Evolutionary conservation across 2,888 invertebrate species (phyloP), one percentile per base, ranked within the genome.

Genomic region (Drepana falcataria): DNA sequence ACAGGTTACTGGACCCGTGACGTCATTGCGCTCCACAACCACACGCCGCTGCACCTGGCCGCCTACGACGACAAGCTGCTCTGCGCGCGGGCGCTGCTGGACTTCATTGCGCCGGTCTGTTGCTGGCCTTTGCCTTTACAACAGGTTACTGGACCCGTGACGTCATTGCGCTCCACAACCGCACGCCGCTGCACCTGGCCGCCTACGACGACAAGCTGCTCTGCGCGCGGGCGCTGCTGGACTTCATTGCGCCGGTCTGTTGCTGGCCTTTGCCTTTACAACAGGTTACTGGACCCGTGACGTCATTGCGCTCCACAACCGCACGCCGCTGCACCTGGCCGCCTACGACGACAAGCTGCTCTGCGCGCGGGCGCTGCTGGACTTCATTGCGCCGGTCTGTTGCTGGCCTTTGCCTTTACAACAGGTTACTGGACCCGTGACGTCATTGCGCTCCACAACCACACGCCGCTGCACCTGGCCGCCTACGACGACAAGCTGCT

Each of bases 121-220:
- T 35, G 47, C 41, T 21, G 21, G 21, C 21, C 21, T 41, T 7
- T 41, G 2, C 6, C 41, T 41, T 2, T 37, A 37, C 37, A 4
- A 5, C 5, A 37, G 5, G 4, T 5, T 37, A 37, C 57, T 59
- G 60, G 83, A 83, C 49, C 4, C 37, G 37, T 5, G 3, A 5
- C 21, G 21, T 21, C 21, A 21, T 21, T 21, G 21, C 21, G 21
- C 21, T 21, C 3, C 68, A 61, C 37, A 83, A 77, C 1, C 83
- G 89, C 64, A 77, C 83, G 52, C 78, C 87, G 55, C 71, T 88
- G 54, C 89, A 90, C 64, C 75, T 88, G 49, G 88, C 88, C 60
- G 85, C 80, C 6, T 78, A 75, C 66, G 83, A 82, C 69, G 78
- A 74, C 59, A 64, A 73, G 47, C 63, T 69, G 48, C 54, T 55